These are phyloP conservation scores for Zelleria hepariella DNA, from an alignment of 2,888 invertebrate genomes.

Conservation along the genomic window DNA sequence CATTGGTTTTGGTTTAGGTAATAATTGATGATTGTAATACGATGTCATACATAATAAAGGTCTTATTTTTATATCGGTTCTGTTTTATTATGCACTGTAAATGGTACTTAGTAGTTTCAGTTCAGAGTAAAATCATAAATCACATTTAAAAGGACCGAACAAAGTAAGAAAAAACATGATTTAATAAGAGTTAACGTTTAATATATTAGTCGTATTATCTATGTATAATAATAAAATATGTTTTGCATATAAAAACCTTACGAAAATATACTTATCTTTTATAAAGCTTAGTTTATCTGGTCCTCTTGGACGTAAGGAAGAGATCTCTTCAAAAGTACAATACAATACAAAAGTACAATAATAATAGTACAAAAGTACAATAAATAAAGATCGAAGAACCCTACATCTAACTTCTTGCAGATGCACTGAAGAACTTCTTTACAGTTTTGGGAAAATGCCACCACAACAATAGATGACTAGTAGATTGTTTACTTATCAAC, in stretches of 20 bases:
- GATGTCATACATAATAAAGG: conserved; percentile 26
- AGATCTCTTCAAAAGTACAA: no score
- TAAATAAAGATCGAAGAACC: no score
- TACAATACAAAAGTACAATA: no score
- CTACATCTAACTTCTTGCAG: no score
- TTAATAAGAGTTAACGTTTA: no score
- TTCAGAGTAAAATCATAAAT: not conserved
- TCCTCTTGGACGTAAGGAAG: no score
- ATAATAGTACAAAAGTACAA: no score
- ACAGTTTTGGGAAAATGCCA: no score
- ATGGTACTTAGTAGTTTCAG: not conserved
- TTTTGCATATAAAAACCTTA: not conserved
- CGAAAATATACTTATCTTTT: not conserved
- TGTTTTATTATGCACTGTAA: conserved; percentile 1
- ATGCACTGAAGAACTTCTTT: no score
- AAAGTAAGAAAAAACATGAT: not conserved
- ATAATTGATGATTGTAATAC: conserved; percentile 21
- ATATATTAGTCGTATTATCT: not conserved
- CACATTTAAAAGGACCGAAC: not conserved
- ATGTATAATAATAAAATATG: not conserved
- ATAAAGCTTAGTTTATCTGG: no score
- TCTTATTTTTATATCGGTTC: conserved; percentile 22
- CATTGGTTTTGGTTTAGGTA: conserved; percentile 28
- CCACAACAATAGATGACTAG: no score
- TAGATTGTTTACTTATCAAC: no score